Percentiles rank a stretch among this genome's conserved stretches.
phyloP scores from a whole-genome alignment of 2,113 vertebrate species.

The Triplophysa dalaica region DNA sequence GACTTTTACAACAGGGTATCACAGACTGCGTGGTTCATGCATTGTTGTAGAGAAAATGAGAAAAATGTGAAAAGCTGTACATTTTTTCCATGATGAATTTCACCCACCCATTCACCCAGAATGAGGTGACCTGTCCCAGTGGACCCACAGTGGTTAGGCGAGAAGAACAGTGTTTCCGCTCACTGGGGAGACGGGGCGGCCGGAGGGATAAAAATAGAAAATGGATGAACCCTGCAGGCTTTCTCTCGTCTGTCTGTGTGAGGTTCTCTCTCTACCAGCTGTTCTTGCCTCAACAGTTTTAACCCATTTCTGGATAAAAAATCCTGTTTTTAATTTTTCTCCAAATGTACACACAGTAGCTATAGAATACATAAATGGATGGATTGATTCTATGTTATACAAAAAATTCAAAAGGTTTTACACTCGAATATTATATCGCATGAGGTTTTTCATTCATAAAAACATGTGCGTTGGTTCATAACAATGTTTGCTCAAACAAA shows the following conservation, averaged over 20 bases:
- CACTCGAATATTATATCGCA: background rate
- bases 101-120: too few relatives aligned
- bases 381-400: background rate
- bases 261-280: background rate
- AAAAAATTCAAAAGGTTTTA: background rate
- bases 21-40: constrained; percentile 6
- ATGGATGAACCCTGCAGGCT: background rate
- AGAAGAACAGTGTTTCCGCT: background rate
- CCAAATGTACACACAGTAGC: too few relatives aligned
- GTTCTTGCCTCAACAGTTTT: background rate
- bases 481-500: constrained; percentile 28
- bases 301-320: background rate
- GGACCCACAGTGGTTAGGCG: constrained; percentile 1
- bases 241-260: background rate
- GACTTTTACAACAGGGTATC: background rate
- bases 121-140: constrained; percentile 9
- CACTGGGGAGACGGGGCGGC: constrained; percentile 25
- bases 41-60: background rate
- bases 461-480: background rate
- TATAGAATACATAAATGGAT: background rate
- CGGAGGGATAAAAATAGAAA: constrained; percentile 38
- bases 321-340: background rate
- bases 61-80: background rate
- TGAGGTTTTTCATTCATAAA: constrained; percentile 24
- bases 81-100: background rate